Base-by-base conservation (phyloP, 2,113 vertebrate genomes). In the Pelmatolapia mariae region DNA sequence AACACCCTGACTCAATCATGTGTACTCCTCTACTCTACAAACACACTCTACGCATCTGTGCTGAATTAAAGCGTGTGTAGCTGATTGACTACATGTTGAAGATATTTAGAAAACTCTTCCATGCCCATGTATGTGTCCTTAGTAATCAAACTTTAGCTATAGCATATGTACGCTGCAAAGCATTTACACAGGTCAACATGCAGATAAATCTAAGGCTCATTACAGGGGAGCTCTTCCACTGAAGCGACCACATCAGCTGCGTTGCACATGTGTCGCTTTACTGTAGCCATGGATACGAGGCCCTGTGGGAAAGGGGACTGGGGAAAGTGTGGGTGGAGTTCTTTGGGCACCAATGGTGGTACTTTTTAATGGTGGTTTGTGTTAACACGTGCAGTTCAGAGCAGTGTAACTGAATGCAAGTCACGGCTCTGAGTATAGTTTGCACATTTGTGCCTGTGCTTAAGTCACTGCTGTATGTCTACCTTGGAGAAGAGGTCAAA, bases 401-500 rank as follows among this genome's bases (percentile, higher is more conserved):
- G 59, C 12, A 19, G 36, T 53, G 38, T 18, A 11, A 43, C 9
- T 22, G 36, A 19, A 66, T 61, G 10, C 4, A 71, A 54, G 40
- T 36, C 19, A 24, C 47, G 5, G 13, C 71, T 59, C n/a, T 50
- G 15, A 8, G 6, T 19, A 52, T 24, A 43, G 43, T 40, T 71
- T 71, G 59, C 81, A 63, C 52, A 29, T 61, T 15, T 66, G 16
- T 50, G 56, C 24, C n/a, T 10, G 5, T 86, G 11, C 43, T 80
- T 26, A 24, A 53, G 29, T 56, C 10, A 8, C 12, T 8, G 26
- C 43, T 31, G 45, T 50, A 1, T 50, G n/a, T 68, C 26, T 95
- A 99, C 98, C 98, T 99, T 99, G 4, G 98, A 99, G 91, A 99
- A 99, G 91, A 99, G 98, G 91, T 97, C 98, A 89, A 99, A 99